Conservation (phyloP, 1,140 invertebrate genomes). For the Drosophila oshimai region DNA sequence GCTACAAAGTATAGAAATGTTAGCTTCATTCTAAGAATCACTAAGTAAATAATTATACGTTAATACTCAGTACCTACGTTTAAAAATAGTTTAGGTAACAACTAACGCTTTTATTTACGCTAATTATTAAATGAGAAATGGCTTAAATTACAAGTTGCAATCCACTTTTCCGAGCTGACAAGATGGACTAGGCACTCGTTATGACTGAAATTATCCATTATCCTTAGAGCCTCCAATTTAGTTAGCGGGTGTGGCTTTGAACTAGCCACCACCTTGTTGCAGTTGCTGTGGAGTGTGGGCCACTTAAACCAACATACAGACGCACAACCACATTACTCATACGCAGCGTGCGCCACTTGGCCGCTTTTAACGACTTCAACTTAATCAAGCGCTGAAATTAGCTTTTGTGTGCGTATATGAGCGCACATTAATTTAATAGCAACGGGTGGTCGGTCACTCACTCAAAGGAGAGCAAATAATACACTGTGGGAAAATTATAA, state of each 20-base stretch:
- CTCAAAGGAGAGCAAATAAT: constrained; percentile 13
- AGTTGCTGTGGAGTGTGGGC: constrained; percentile 5
- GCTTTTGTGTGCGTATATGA: constrained; percentile 80
- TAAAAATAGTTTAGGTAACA: no score
- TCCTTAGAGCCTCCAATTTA: constrained; percentile 23
- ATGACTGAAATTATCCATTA: constrained; percentile 7
- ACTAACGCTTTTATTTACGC: no score
- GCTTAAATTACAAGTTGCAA: neutral
- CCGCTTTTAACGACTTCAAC: constrained; percentile 76
- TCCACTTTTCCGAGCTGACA: neutral
- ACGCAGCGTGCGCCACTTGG: constrained; percentile 75
- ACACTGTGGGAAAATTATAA: neutral
- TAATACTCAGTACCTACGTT: no score
- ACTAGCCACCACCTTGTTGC: neutral
- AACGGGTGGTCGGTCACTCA: constrained; percentile 42
- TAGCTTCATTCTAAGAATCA: no score
- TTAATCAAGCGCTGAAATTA: constrained; percentile 79
- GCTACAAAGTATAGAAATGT: no score
- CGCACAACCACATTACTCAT: constrained; percentile 64
- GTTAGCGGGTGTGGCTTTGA: constrained; percentile 9
- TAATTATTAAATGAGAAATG: neutral
- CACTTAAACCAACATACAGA: constrained; percentile 50
- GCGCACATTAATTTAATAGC: constrained; percentile 78
- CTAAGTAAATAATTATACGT: no score
- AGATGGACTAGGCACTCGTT: neutral